Conservation (phyloP, 2,888 invertebrate genomes). For the Pollenia angustigena region DNA sequence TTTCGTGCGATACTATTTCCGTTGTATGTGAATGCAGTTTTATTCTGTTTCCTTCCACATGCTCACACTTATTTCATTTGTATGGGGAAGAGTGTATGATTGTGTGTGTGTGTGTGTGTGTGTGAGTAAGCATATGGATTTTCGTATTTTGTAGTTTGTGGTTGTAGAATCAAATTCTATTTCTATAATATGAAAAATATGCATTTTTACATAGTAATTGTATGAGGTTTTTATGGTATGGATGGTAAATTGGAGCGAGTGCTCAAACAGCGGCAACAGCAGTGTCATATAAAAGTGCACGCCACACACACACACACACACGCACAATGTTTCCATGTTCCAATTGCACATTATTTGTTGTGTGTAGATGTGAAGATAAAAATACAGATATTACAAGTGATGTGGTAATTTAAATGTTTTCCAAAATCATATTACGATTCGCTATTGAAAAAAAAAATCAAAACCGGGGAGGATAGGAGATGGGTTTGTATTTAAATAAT, state of each 20-base stretch:
- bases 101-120: constrained; percentile 67
- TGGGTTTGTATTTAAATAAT: neutral
- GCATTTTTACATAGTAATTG: constrained; percentile 56
- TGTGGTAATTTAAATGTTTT: constrained; percentile 50
- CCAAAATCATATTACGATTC: constrained; percentile 24
- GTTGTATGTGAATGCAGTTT: constrained; percentile 76
- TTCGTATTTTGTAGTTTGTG: constrained; percentile 54
- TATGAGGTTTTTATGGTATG: constrained; percentile 63
- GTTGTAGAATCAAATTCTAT: constrained; percentile 65
- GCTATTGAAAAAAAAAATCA: neutral
- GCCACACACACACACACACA: neutral
- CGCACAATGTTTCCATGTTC: neutral
- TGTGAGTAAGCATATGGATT: constrained; percentile 68
- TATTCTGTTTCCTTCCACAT: constrained; percentile 71
- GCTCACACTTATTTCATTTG: constrained; percentile 52
- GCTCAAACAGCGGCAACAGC: constrained; percentile 77
- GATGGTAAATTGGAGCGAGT: constrained; percentile 80
- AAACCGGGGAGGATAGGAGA: neutral
- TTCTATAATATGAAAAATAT: constrained; percentile 56
- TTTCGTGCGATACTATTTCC: constrained; percentile 84
- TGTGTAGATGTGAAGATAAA: neutral
- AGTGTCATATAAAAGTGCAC: constrained; percentile 35
- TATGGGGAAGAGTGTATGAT: constrained; percentile 8
- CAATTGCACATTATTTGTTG: constrained; percentile 13
- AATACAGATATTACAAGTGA: constrained; percentile 17